Conservation (phyloP, 2,888 invertebrate species). For the Acleris emargana region DNA sequence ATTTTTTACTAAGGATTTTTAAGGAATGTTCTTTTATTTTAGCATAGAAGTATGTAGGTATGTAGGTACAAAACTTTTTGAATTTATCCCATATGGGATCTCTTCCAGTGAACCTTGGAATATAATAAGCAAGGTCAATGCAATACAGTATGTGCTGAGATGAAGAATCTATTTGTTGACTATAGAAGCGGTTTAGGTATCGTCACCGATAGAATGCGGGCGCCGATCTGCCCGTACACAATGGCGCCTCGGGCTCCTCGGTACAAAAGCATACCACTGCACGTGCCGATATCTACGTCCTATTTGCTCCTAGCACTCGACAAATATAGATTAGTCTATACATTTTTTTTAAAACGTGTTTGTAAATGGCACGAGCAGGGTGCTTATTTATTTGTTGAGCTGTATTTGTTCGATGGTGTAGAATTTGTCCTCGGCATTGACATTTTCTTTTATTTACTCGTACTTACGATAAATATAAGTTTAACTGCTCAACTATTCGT, state of each 20-base stretch:
- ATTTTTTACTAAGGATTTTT: constrained; percentile 3
- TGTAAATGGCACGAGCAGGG: background rate
- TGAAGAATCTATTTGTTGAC: background rate
- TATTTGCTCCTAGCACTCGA: constrained; percentile 9
- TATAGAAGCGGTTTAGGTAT: constrained; percentile 4
- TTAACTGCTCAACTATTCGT: too few species aligned
- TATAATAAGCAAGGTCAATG: too few species aligned
- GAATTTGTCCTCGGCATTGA: too few species aligned
- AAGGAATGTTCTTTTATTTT: constrained; percentile 5
- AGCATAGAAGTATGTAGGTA: background rate
- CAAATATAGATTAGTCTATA: constrained; percentile 11
- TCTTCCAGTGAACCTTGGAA: too few species aligned
- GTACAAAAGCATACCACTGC: constrained; percentile 19
- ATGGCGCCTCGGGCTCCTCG: constrained; percentile 4
- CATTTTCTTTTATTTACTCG: too few species aligned
- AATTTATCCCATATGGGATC: too few species aligned
- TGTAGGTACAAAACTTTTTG: too few species aligned
- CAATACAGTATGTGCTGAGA: background rate
- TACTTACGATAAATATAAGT: too few species aligned
- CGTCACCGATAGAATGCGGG: background rate
- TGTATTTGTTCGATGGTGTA: too few species aligned
- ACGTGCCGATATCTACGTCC: constrained; percentile 1
- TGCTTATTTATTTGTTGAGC: too few species aligned
- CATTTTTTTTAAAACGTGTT: background rate
- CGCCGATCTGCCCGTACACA: background rate